phyloP scores from a whole-genome alignment of 2,888 invertebrate genomes.

The Abscondita cerata region DNA sequence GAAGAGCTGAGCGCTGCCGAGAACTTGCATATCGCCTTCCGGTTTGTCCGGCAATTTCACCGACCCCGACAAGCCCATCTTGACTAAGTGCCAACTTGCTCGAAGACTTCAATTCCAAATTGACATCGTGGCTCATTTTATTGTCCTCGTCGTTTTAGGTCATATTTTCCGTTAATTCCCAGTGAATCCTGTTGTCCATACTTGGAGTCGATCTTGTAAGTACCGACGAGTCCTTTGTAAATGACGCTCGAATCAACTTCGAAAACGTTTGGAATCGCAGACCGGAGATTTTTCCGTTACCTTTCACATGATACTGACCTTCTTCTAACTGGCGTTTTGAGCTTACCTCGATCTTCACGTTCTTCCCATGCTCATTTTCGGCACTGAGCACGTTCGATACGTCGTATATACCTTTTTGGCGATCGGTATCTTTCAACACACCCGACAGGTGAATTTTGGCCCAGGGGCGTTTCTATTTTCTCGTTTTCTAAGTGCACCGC shows the following conservation, averaged over 20 bases:
- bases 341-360: constrained; percentile 53
- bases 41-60: constrained; percentile 28
- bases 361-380: constrained; percentile 60
- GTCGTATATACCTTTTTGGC: constrained; percentile 57
- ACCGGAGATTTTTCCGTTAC: constrained; percentile 48
- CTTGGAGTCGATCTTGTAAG: constrained; percentile 39
- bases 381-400: constrained; percentile 55
- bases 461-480: constrained; percentile 58
- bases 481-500: constrained; percentile 52
- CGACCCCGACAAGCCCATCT: constrained; percentile 57
- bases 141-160: constrained; percentile 52
- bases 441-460: constrained; percentile 56
- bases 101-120: constrained; percentile 63
- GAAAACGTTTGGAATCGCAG: constrained; percentile 52
- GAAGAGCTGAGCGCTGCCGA: constrained; percentile 44
- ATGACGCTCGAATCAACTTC: constrained; percentile 47
- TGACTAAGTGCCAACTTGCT: constrained; percentile 66
- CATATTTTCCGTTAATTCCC: constrained; percentile 50
- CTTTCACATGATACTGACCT: constrained; percentile 44
- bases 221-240: constrained; percentile 34
- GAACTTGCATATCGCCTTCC: constrained; percentile 40
- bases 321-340: constrained; percentile 56
- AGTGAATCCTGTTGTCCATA: constrained; percentile 51
- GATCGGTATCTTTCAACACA: constrained; percentile 58
- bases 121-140: constrained; percentile 61